phyloP scores from a whole-genome alignment of 2,797 vertebrate genomes.

The Tapirus indicus region DNA sequence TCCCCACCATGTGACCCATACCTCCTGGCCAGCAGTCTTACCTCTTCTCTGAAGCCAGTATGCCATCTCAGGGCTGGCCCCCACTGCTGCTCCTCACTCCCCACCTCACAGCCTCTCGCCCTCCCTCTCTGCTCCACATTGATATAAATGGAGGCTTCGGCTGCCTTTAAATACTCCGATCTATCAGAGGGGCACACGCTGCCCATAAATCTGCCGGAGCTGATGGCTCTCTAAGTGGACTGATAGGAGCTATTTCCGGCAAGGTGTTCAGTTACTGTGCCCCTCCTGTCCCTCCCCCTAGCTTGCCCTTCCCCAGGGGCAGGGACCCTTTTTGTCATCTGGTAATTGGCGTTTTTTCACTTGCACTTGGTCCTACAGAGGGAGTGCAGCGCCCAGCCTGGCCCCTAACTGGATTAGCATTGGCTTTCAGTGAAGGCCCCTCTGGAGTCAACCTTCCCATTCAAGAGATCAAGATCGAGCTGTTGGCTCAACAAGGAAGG shows the following conservation, averaged over 20 bases:
- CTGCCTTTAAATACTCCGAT: conserved; percentile 93
- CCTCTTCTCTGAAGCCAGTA: conserved; percentile 44
- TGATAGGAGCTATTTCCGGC: conserved; percentile 88
- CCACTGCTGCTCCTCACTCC: background rate
- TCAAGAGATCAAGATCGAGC: conserved; percentile 85
- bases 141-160: conserved; percentile 90
- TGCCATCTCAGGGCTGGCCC: background rate
- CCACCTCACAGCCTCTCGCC: conserved; percentile 62
- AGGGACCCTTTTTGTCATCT: conserved; percentile 87
- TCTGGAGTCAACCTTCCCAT: conserved; percentile 80
- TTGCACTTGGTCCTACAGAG: conserved; percentile 82
- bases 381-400: conserved; percentile 77
- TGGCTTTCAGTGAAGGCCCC: conserved; percentile 82
- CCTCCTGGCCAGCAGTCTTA: background rate
- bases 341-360: conserved; percentile 87
- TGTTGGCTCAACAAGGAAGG: conserved; percentile 84
- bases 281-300: conserved; percentile 71
- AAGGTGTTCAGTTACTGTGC: conserved; percentile 88
- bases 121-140: conserved; percentile 74
- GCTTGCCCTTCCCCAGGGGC: conserved; percentile 83
- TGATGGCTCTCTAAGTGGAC: conserved; percentile 90
- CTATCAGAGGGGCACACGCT: conserved; percentile 93
- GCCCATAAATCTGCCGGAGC: conserved; percentile 91
- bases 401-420: conserved; percentile 84
- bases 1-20: background rate